These are phyloP conservation scores for Staurois parvus DNA, from an alignment of 2,797 vertebrate genomes.

Conservation along the genomic window DNA sequence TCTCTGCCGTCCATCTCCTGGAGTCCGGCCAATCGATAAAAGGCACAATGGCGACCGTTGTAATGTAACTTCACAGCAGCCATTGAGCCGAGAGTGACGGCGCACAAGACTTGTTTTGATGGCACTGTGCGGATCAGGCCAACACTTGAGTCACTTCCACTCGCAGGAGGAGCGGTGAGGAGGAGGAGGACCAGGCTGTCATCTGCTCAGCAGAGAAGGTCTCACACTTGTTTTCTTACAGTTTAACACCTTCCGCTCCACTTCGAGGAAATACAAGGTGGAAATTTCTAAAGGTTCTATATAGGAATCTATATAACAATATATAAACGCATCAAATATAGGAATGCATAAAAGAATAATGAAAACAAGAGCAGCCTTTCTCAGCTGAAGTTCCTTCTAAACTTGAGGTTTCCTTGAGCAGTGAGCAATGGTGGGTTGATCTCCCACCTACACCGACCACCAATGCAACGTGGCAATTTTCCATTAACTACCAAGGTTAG, in stretches of 20 bases:
- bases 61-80: conserved; percentile 10
- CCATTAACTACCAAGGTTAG: too few relatives aligned
- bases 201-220: conserved; percentile 35
- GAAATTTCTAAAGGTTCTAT: neutral
- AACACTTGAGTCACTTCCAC: conserved; percentile 54
- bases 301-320: too few relatives aligned
- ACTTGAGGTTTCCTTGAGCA: too few relatives aligned
- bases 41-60: conserved; percentile 39
- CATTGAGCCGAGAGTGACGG: conserved; percentile 20
- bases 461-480: too few relatives aligned
- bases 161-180: conserved; percentile 27
- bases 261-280: too few relatives aligned
- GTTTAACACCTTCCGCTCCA: conserved; percentile 26
- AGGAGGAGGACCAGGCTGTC: conserved; percentile 31
- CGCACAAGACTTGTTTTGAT: conserved; percentile 48
- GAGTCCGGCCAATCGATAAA: conserved; percentile 1
- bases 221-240: conserved; percentile 40
- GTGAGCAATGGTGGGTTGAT: too few relatives aligned
- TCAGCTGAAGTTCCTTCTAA: too few relatives aligned
- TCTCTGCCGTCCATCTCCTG: conserved; percentile 35
- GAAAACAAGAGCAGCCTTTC: too few relatives aligned
- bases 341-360: too few relatives aligned
- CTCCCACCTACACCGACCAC: too few relatives aligned
- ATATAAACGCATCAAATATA: too few relatives aligned
- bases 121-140: conserved; percentile 32